Evolutionary conservation across 92 coral and sea anemone species (phyloP), one percentile per base, ranked within the genome.

Genomic region (Zoanthus solanderi): DNA sequence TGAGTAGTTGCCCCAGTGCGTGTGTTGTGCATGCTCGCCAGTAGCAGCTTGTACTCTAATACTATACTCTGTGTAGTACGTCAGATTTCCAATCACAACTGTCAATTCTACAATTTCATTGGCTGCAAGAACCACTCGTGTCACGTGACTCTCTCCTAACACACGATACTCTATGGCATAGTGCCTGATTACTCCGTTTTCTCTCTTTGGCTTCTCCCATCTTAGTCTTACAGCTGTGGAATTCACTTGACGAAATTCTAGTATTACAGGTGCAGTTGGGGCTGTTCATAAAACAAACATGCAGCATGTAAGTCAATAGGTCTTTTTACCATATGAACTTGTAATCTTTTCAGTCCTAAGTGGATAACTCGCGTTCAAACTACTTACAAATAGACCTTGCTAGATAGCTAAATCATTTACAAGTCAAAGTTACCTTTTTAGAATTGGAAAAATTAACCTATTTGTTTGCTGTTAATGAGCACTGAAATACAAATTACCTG

Each of bases 1-100:
- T 3, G 98, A 87, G 84, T 78, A 94, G 84, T 97, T 97, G 45
- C 99, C 99, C 99, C 99, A 97, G 72, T 72, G 61, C 78, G 66
- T 50, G 44, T 9, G 16, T 3, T 31, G 47, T 63, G 71, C 56
- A 17, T 76, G 56, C 8, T 23, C 66, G 31, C 90, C 92, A 44
- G 97, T 97, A 48, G 98, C 94, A 23, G 97, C 97, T 52, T 94
- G 94, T 9, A 94, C 79, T 80, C 92, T 94, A 42, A 94, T 89
- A 60, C 65, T 84, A 87, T 97, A 97, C 69, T 73, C 86, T 63
- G 95, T 97, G 52, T 83, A 95, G 13, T 94, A 91, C 76, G 30
- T 81, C 29, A 97, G 86, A 6, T 87, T 83, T 75, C 44, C 86
- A 75, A 95, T 69, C 78, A 88, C 60, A 6, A 71, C 44, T 47